These are phyloP conservation scores for Eurytoma adleriae DNA, from an alignment of 2,888 invertebrate species.

Conservation along the genomic window DNA sequence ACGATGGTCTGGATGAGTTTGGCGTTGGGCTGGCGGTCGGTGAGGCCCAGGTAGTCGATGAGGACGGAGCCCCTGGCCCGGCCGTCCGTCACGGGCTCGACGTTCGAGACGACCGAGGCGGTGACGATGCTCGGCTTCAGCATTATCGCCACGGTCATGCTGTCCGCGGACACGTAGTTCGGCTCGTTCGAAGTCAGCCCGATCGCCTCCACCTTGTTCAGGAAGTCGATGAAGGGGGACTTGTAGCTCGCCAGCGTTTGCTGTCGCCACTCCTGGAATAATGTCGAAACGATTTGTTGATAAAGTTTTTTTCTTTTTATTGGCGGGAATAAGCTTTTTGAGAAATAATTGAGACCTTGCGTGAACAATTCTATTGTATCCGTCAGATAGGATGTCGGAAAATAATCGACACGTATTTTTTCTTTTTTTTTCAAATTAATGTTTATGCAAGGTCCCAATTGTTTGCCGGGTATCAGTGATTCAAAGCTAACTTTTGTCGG, in stretches of 20 bases:
- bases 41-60: conserved; percentile 62
- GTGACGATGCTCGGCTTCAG: conserved; percentile 47
- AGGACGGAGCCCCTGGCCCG: conserved; percentile 62
- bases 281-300: no score
- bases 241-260: conserved; percentile 74
- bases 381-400: no score
- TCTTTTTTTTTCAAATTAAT: no score
- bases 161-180: conserved; percentile 63
- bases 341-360: no score
- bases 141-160: conserved; percentile 61
- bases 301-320: no score
- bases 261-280: conserved; percentile 77
- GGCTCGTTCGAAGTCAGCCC: conserved; percentile 54
- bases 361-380: no score
- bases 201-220: conserved; percentile 77
- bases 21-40: not conserved
- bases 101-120: conserved; percentile 53
- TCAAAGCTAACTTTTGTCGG: no score
- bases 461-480: no score
- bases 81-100: conserved; percentile 63
- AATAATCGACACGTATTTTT: no score
- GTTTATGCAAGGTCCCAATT: no score
- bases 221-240: conserved; percentile 74
- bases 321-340: no score
- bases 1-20: conserved; percentile 24